A percentile compares a stretch with the other conserved stretches of the same genome.
Evolutionary conservation across 2,888 invertebrate species (phyloP).

Genomic region (Diadromus collaris): DNA sequence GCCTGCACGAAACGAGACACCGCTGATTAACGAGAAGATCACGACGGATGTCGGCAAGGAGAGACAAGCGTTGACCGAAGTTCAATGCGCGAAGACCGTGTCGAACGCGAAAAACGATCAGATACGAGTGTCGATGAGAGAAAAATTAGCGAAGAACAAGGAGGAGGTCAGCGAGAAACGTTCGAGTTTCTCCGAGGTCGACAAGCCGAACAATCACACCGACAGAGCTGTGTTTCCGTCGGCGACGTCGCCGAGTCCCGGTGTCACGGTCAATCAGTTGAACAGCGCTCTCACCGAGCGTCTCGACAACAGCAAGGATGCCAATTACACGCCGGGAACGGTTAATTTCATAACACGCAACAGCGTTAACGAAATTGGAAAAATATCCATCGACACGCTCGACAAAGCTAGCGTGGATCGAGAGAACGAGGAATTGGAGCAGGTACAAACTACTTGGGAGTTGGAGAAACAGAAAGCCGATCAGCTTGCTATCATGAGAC

Average conservation of each 20-base stretch:
- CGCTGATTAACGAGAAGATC: constrained; percentile 65
- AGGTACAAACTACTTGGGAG: constrained; percentile 76
- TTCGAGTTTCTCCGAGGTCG: constrained; percentile 71
- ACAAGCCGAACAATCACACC: constrained; percentile 65
- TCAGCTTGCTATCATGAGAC: constrained; percentile 73
- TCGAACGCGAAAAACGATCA: constrained; percentile 77
- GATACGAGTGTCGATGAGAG: constrained; percentile 73
- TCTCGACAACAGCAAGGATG: constrained; percentile 57
- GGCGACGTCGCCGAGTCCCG: constrained; percentile 29
- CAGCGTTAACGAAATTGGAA: constrained; percentile 51
- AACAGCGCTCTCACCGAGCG: constrained; percentile 62
- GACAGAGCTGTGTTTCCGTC: constrained; percentile 39
- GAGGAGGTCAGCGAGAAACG: constrained; percentile 74
- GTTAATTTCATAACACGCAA: constrained; percentile 57
- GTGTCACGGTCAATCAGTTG: constrained; percentile 57
- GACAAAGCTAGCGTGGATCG: constrained; percentile 53
- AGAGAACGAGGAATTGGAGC: constrained; percentile 57
- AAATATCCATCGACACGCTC: constrained; percentile 51
- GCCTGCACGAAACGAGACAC: constrained; percentile 61
- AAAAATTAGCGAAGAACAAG: constrained; percentile 73
- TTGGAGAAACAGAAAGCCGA: constrained; percentile 77
- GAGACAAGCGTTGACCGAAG: constrained; percentile 59
- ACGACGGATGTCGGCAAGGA: constrained; percentile 64
- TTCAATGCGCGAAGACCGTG: constrained; percentile 70
- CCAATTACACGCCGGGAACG: constrained; percentile 39